Evolutionary conservation across 2,113 vertebrate genomes (phyloP), one percentile per base, ranked within the genome.

Genomic region (Gallinago jamesoni): DNA sequence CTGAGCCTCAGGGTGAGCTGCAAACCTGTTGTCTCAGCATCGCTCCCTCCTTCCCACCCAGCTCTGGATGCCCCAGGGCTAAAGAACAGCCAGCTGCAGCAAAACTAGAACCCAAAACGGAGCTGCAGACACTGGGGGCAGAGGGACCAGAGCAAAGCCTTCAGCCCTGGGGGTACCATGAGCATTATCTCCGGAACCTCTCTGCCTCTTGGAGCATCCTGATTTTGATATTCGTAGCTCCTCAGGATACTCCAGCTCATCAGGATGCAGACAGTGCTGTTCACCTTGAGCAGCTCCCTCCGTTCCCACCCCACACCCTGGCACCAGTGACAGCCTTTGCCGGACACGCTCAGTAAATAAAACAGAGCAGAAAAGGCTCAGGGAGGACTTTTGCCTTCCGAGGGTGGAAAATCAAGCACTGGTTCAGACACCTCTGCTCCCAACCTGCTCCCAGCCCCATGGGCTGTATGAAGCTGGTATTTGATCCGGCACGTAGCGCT

Each of bases 241-340:
- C 12, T 39, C 5, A 39, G 39, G 39, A 39, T 39, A 39, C 39
- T 39, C 12, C 79, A 78, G 85, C 79, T 94, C 30, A 96, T 90
- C 18, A 9, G 77, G 68, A 95, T 95, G 93, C 95, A 96, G 95
- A 92, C 93, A 59, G 83, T 25, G 67, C 25, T 50, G 64, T 20
- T 95, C 93, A 92, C 75, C 94, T 94, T 67, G 43, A 87, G 66
- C 87, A 76, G 72, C 66, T 91, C 53, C 25, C 45, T 93, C 79
- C 12, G 2, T 41, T 48, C 47, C 45, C 80, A 57, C 47, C 81
- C 87, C 69, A 41, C 5, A 11, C n/a, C 56, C 70, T 12, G 20
- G 85, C 93, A 75, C 9, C 57, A 53, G 68, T 3, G 23, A 43
- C 90, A 72, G 66, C 76, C 64, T 89, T 72, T 31, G 8, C 81